Percentiles rank a stretch among this genome's conserved stretches.
Evolutionary conservation across 2,888 invertebrate genomes (phyloP).

Genomic region (Vannuccia rotundouncinata): DNA sequence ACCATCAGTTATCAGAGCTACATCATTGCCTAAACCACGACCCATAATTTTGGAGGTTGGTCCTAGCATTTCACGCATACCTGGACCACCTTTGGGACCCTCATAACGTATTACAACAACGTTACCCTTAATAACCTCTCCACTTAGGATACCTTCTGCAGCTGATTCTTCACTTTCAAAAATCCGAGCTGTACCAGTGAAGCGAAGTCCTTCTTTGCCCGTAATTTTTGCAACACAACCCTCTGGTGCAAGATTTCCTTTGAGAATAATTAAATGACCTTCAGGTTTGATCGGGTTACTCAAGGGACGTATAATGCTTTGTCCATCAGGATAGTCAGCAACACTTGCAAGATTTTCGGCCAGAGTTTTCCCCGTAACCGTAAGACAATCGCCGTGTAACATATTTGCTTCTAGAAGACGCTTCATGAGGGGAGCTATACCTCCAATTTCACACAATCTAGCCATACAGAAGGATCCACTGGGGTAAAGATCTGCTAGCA

Average conservation of each 20-base stretch:
- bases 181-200: conserved; percentile 33
- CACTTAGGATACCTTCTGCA: conserved; percentile 31
- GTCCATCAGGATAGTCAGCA: conserved; percentile 25
- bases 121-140: conserved; percentile 32
- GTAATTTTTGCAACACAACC: conserved; percentile 35
- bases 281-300: conserved; percentile 28
- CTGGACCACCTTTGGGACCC: conserved; percentile 41
- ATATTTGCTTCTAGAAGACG: conserved; percentile 21
- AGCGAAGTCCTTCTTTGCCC: conserved; percentile 35
- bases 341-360: conserved; percentile 34
- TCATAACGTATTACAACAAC: conserved; percentile 40
- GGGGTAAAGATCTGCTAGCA: conserved; percentile 34
- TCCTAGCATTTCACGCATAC: conserved; percentile 40
- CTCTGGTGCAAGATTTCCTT: conserved; percentile 36
- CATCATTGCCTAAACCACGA: conserved; percentile 28
- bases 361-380: conserved; percentile 36
- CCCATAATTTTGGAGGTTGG: conserved; percentile 35
- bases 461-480: conserved; percentile 33
- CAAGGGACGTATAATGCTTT: conserved; percentile 33
- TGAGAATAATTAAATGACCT: conserved; percentile 34
- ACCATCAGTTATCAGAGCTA: conserved; percentile 37
- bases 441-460: conserved; percentile 33
- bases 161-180: conserved; percentile 39
- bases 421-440: conserved; percentile 33
- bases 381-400: conserved; percentile 35